Conservation (phyloP, 2,888 invertebrate species). For the Macaria notata region DNA sequence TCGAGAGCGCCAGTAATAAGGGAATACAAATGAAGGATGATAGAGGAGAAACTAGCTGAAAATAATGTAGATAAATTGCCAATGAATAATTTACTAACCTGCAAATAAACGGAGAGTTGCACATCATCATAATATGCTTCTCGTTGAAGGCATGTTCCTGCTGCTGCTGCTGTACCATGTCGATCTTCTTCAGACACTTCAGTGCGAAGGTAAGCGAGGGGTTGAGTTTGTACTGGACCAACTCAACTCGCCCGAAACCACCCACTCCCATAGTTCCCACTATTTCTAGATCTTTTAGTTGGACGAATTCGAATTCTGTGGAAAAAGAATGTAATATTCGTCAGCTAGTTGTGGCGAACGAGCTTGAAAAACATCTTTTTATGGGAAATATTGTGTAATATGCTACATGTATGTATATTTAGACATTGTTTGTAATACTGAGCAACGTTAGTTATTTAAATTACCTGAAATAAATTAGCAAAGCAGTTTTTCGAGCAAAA, state of each 20-base stretch:
- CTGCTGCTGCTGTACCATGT: conserved; percentile 94
- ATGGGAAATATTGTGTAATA: too few species aligned
- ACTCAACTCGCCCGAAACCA: conserved; percentile 94
- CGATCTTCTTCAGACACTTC: conserved; percentile 94
- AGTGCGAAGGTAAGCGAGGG: conserved; percentile 87
- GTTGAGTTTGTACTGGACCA: conserved; percentile 84
- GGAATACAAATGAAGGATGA: too few species aligned
- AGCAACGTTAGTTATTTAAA: too few species aligned
- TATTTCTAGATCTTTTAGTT: conserved; percentile 89
- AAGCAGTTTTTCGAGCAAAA: too few species aligned
- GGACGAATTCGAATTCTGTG: conserved; percentile 85
- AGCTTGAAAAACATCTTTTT: too few species aligned
- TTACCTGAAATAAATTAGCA: too few species aligned
- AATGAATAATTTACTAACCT: conserved; percentile 71
- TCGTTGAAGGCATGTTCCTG: conserved; percentile 95
- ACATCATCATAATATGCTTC: conserved; percentile 91
- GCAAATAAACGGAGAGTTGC: conserved; percentile 90
- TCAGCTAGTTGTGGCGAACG: too few species aligned
- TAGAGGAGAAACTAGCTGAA: too few species aligned
- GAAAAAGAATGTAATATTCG: conserved; percentile 3
- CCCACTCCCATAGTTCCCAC: conserved; percentile 95
- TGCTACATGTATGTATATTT: too few species aligned
- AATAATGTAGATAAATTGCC: too few species aligned
- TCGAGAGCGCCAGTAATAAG: too few species aligned
- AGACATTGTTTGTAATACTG: too few species aligned